Percentiles rank a stretch among this genome's conserved stretches.
Evolutionary conservation across 2,797 vertebrate species (phyloP).

Genomic region (Furcifer pardalis): DNA sequence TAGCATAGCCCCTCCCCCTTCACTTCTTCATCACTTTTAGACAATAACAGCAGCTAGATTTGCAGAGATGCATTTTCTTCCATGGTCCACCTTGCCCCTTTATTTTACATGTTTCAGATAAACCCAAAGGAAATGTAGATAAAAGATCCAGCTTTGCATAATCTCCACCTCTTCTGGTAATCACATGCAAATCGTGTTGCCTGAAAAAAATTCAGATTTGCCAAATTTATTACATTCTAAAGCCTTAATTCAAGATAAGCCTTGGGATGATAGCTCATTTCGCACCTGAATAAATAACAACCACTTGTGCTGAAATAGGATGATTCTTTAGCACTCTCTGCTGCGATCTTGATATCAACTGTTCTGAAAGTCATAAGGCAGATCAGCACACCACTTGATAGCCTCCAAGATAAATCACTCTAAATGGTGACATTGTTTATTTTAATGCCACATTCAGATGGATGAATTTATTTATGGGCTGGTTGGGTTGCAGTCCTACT

Average conservation of each 20-base stretch:
- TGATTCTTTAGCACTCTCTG: slow-evolving; percentile 58
- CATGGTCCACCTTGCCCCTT: neutral
- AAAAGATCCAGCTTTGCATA: slow-evolving; percentile 3
- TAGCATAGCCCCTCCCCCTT: no score
- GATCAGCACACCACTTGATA: slow-evolving; percentile 50
- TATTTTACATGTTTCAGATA: slow-evolving; percentile 38
- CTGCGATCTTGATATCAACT: slow-evolving; percentile 66
- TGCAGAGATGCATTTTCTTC: neutral
- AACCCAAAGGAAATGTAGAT: slow-evolving; percentile 26
- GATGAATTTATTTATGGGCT: slow-evolving; percentile 49
- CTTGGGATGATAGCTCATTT: slow-evolving; percentile 27
- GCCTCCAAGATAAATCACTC: slow-evolving; percentile 61
- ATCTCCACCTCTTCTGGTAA: neutral
- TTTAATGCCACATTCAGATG: slow-evolving; percentile 61
- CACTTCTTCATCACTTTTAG: neutral
- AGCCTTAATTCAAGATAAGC: slow-evolving; percentile 48
- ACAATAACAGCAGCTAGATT: neutral
- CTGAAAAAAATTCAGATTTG: slow-evolving; percentile 49
- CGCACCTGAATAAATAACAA: slow-evolving; percentile 57
- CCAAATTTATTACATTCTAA: slow-evolving; percentile 53
- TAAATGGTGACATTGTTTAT: slow-evolving; percentile 55
- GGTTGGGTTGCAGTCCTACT: slow-evolving; percentile 52
- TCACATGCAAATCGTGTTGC: slow-evolving; percentile 47
- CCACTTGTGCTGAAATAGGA: slow-evolving; percentile 44
- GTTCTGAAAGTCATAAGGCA: slow-evolving; percentile 57